Evolutionary conservation across 2,888 invertebrate genomes (phyloP).

Genomic region (Hymenopus coronatus): DNA sequence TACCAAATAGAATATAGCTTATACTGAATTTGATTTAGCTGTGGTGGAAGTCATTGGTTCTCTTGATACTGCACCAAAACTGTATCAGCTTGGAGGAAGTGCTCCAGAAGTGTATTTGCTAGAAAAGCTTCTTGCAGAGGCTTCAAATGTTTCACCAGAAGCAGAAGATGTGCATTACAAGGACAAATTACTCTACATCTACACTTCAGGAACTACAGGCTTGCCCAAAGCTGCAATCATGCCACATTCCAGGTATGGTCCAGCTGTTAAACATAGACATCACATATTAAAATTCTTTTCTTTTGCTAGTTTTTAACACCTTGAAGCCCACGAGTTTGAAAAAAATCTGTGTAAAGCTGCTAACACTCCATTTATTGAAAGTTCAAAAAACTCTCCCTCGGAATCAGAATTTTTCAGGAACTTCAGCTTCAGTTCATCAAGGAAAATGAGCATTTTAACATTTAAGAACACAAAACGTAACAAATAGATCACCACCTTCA

Average conservation of each 20-base stretch:
- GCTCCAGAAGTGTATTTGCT: constrained; percentile 23
- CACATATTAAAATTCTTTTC: too few species aligned
- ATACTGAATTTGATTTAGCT: constrained; percentile 36
- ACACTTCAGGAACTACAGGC: constrained; percentile 95
- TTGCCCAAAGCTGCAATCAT: constrained; percentile 95
- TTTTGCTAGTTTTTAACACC: too few species aligned
- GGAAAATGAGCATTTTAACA: too few species aligned
- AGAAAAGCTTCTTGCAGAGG: not conserved
- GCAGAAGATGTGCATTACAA: constrained; percentile 45
- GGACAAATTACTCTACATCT: constrained; percentile 81
- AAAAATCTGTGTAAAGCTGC: too few species aligned
- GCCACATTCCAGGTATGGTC: constrained; percentile 68
- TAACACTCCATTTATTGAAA: too few species aligned
- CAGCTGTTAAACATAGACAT: too few species aligned
- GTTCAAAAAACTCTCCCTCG: too few species aligned
- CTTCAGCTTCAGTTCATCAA: too few species aligned
- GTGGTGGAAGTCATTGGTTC: constrained; percentile 40
- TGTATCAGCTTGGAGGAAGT: constrained; percentile 34
- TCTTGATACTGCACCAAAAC: not conserved
- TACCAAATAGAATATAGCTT: not conserved
- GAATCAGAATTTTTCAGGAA: too few species aligned
- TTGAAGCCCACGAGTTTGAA: too few species aligned
- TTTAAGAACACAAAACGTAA: too few species aligned
- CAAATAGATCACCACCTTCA: too few species aligned
- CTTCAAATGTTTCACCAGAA: not conserved